phyloP scores from a whole-genome alignment of 2,113 vertebrate species.

The Gyps fulvus region DNA sequence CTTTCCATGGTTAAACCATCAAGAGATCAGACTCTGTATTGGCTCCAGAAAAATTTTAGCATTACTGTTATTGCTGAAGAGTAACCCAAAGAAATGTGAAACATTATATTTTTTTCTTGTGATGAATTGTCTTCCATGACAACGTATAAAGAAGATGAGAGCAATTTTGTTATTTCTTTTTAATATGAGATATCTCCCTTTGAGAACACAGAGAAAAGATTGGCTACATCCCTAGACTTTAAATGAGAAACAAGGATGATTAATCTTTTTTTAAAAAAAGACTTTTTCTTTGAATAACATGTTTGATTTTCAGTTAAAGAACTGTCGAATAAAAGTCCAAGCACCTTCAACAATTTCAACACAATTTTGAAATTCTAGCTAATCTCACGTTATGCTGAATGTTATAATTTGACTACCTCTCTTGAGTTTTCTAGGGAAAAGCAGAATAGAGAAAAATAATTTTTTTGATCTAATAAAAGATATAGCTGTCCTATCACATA shows the following conservation, averaged over 20 bases:
- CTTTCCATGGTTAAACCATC: neutral
- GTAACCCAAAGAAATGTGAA: neutral
- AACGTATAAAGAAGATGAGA: neutral
- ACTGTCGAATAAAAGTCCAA: neutral
- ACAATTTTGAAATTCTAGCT: conserved; percentile 4
- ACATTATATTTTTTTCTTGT: neutral
- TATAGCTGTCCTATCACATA: neutral
- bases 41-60: neutral
- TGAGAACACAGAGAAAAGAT: conserved; percentile 15
- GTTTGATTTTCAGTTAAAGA: conserved; percentile 8
- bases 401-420: neutral
- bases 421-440: neutral
- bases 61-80: neutral
- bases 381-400: neutral
- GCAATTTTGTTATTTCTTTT: conserved; percentile 13
- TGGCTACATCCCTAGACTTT: conserved; percentile 1
- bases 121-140: neutral
- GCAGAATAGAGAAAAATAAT: neutral
- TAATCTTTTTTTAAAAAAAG: neutral
- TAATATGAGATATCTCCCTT: conserved; percentile 16
- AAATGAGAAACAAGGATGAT: conserved; percentile 34
- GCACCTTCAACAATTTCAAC: neutral
- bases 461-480: neutral
- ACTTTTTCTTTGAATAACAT: neutral
- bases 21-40: neutral